Evolutionary conservation across 2,113 vertebrate genomes (phyloP), one percentile per base, ranked within the genome.

Genomic region (Apodemus speciosus): DNA sequence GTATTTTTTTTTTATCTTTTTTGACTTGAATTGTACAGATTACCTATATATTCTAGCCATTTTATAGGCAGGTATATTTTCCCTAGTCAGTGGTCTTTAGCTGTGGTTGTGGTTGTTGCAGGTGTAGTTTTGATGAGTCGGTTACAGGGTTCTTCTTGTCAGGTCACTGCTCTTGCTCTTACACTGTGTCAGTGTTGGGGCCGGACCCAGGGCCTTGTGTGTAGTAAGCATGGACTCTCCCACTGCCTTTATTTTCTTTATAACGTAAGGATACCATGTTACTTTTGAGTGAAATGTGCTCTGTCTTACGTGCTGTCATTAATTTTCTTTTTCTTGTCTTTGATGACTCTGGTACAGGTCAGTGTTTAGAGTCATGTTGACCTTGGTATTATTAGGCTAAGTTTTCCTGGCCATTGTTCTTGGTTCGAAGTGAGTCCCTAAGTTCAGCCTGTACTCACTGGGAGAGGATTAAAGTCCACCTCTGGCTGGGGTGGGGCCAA

Each of bases 111-210:
- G 60, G 60, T n/a, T 91, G 60, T 80, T 91, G 62, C 51, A 71
- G 60, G 90, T 88, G 51, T 62, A 68, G 77, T 85, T 89, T 94
- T 89, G 25, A 60, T 91, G 2, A 60, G 83, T 85, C 64, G 90
- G 66, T 58, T 76, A 40, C 4, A 23, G 40, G 38, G 27, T 58
- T 73, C n/a, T 68, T 73, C 80, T 73, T 58, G 43, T 71, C 43
- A 92, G 58, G 21, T 56, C 71, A 51, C 7, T 84, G 32, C 49
- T 89, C 95, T 69, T 9, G 60, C 27, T 18, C 85, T n/a, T 89
- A 23, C 35, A 2, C n/a, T 71, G 21, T 10, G n/a, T 38, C 23
- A 21, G 9, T 18, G 14, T 27, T 86, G 84, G 66, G 18, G 35
- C 27, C 38, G 49, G 3, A 25, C 21, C 13, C 35, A 27, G 49